phyloP scores from a whole-genome alignment of 2,888 invertebrate genomes.

The Acleris cristana region DNA sequence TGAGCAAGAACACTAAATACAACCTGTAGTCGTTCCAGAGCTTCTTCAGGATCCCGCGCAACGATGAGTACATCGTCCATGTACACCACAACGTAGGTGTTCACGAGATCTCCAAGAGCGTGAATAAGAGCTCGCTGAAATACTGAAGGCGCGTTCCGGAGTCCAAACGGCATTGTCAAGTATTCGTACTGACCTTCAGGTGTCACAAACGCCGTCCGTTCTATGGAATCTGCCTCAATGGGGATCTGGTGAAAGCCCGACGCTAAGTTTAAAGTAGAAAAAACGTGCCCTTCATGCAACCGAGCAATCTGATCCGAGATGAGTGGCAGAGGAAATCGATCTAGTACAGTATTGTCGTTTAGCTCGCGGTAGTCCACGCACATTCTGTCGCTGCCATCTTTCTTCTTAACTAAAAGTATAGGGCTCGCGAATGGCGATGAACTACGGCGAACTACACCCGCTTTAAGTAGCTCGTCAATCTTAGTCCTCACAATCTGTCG shows the following conservation, averaged over 20 bases:
- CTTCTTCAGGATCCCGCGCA: background rate
- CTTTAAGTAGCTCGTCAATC: background rate
- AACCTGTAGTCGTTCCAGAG: conserved; percentile 6
- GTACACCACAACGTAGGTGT: conserved; percentile 17
- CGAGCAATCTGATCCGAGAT: conserved; percentile 31
- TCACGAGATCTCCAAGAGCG: conserved; percentile 28
- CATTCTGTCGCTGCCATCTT: conserved; percentile 13
- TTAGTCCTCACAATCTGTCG: background rate
- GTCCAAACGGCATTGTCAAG: conserved; percentile 39
- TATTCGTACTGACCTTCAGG: conserved; percentile 39
- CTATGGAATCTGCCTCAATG: conserved; percentile 30
- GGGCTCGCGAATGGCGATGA: conserved; percentile 27
- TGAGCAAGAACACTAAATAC: conserved; percentile 8
- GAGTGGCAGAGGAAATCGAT: conserved; percentile 8
- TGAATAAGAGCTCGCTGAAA: conserved; percentile 39
- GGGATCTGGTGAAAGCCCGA: conserved; percentile 39
- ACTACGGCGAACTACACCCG: conserved; percentile 5
- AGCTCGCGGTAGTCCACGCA: conserved; percentile 31
- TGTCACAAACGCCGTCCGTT: conserved; percentile 37
- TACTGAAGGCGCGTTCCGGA: conserved; percentile 36
- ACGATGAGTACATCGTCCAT: conserved; percentile 21
- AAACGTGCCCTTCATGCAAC: conserved; percentile 32
- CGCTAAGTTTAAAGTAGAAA: conserved; percentile 32
- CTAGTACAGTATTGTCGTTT: conserved; percentile 19
- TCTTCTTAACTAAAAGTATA: conserved; percentile 13